Evolutionary conservation across 2,888 invertebrate genomes (phyloP), one percentile per base, ranked within the genome.

Genomic region (Drosophila anomelani): DNA sequence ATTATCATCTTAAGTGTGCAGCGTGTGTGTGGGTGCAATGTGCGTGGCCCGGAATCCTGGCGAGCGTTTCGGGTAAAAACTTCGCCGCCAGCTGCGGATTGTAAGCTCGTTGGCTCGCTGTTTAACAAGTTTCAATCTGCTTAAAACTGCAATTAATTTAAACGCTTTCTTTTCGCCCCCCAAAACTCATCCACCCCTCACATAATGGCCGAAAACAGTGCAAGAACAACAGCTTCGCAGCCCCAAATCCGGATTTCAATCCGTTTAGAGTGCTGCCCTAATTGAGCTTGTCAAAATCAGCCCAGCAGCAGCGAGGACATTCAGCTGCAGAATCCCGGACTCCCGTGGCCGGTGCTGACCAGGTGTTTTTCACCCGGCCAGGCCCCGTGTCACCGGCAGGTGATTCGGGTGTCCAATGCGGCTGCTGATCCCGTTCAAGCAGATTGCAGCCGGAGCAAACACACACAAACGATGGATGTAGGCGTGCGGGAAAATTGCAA

Each of bases 1-100:
- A 86, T 86, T 86, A 86, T 86, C 89, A 88, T 86, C 85, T 86
- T 88, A 89, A 88, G 89, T 85, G 89, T 85, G 89, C 89, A 88
- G 56, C 44, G 69, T 51, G 62, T 56, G 53, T 9, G 8, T 49
- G 71, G 53, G 46, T 59, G 72, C 72, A 71, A 15, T 76, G 84
- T 81, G 84, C 84, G 87, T 85, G 89, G 81, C 71, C 74, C 17
- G 15, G 17, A 36, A 43, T 23, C 51, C 57, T 36, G 46, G 36
- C 9, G 36, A 36, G 41, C 46, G 36, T 57, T 56, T 41, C 26
- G 67, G 39, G 55, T 34, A 26, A 55, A 66, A 58, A 75, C 67
- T 75, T 74, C 46, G 46, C 51, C 36, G 51, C 43, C 64, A 66
- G 51, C 44, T 66, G 64, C 64, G 64, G 64, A 64, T 43, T 75